Percentiles rank a stretch among this genome's conserved stretches.
These are phyloP conservation scores for Gymnoscopelus microlampas DNA, from an alignment of 2,797 vertebrate genomes.

Conservation along the genomic window DNA sequence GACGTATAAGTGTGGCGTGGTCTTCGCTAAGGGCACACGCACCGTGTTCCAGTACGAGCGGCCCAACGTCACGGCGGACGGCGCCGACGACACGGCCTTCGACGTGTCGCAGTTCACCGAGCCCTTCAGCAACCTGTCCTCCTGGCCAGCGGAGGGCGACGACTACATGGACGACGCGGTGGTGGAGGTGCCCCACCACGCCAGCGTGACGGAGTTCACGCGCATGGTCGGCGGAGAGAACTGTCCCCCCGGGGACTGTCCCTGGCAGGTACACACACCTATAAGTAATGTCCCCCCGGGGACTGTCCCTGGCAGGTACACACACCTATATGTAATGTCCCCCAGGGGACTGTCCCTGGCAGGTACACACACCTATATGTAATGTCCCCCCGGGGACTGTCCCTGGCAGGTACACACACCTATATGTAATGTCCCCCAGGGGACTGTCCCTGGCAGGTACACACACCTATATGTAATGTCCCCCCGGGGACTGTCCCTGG, in stretches of 20 bases:
- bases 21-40: slow-evolving; percentile 44
- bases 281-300: slow-evolving; percentile 51
- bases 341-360: slow-evolving; percentile 86
- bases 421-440: slow-evolving; percentile 68
- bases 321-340: slow-evolving; percentile 49
- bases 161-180: background rate
- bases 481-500: slow-evolving; percentile 65
- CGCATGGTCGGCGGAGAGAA: slow-evolving; percentile 87
- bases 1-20: slow-evolving; percentile 79
- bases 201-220: fast-evolving
- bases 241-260: slow-evolving; percentile 82
- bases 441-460: slow-evolving; percentile 89
- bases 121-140: background rate
- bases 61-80: background rate
- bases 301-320: slow-evolving; percentile 66
- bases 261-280: slow-evolving; percentile 83
- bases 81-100: background rate
- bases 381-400: slow-evolving; percentile 62
- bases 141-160: background rate
- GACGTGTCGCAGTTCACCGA: background rate
- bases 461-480: slow-evolving; percentile 39
- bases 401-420: slow-evolving; percentile 56
- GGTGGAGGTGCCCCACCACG: fast-evolving
- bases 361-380: slow-evolving; percentile 70
- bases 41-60: slow-evolving; percentile 35